Evolutionary conservation across 2,113 vertebrate species (phyloP).

Genomic region (Nothobranchius furzeri): DNA sequence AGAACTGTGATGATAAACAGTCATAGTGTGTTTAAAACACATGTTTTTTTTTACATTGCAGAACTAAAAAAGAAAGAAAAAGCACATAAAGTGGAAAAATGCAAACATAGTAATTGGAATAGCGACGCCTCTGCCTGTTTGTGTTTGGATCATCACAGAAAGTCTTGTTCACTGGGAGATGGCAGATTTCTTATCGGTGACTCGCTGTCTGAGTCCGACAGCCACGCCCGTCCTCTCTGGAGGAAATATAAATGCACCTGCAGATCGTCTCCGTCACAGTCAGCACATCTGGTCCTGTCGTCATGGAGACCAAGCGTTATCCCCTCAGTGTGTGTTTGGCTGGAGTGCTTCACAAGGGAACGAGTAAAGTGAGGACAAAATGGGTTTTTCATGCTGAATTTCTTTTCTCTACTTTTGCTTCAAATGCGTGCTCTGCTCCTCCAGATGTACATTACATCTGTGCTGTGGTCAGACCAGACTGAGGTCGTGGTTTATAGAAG

Average conservation of each 20-base stretch:
- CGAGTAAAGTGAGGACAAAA: conserved; percentile 62
- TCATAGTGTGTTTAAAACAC: too few species aligned
- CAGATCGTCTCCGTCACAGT: neutral
- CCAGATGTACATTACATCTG: conserved; percentile 85
- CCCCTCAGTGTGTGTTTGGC: conserved; percentile 62
- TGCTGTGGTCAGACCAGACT: conserved; percentile 89
- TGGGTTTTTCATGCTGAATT: neutral
- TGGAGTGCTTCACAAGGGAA: conserved; percentile 76
- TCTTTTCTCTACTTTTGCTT: neutral
- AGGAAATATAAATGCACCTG: conserved; percentile 31
- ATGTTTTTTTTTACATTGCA: too few species aligned
- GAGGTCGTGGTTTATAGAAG: conserved; percentile 85
- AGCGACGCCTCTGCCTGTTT: neutral
- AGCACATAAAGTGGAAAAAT: neutral
- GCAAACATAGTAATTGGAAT: neutral
- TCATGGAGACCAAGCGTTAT: conserved; percentile 67
- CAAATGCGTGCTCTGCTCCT: neutral
- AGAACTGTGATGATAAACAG: too few species aligned
- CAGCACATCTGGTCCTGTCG: neutral
- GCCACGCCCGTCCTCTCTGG: conserved; percentile 25
- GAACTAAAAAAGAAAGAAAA: too few species aligned
- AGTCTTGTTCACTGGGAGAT: conserved; percentile 8
- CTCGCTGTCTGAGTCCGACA: neutral
- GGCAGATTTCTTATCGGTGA: neutral
- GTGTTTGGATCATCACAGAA: conserved; percentile 5